Evolutionary conservation across 2,797 vertebrate genomes (phyloP).

Genomic region (Leptoclinus maculatus): DNA sequence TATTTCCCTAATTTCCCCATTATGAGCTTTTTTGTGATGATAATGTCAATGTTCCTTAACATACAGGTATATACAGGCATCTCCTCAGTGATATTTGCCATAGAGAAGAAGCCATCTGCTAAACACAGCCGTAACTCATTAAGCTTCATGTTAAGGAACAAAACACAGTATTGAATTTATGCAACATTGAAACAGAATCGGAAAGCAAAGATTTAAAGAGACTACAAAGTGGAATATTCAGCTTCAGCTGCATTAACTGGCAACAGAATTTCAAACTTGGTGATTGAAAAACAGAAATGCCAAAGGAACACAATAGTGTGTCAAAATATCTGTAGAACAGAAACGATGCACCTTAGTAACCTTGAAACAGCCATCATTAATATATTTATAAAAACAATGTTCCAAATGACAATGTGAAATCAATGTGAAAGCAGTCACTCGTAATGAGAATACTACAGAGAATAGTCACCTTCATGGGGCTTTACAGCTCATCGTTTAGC

Average conservation of each 20-base stretch:
- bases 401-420: not conserved
- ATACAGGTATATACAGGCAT: not conserved
- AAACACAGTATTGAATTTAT: not conserved
- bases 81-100: fast-evolving
- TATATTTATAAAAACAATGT: not conserved
- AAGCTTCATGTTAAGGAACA: not conserved
- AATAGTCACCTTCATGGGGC: not conserved
- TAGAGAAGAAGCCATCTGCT: not conserved
- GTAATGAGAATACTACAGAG: not conserved
- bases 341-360: not conserved
- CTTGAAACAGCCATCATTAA: too few relatives aligned
- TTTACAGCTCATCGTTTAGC: too few relatives aligned
- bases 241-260: not conserved
- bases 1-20: not conserved
- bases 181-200: not conserved
- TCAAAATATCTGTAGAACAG: not conserved
- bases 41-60: not conserved
- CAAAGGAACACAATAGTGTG: not conserved
- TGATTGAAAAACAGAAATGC: too few relatives aligned
- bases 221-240: not conserved
- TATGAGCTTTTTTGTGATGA: not conserved
- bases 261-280: not conserved
- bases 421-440: not conserved
- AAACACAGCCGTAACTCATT: not conserved
- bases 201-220: not conserved